These are phyloP conservation scores for Hirtodrosophila histrioides DNA, from an alignment of 2,888 invertebrate species.

Conservation along the genomic window DNA sequence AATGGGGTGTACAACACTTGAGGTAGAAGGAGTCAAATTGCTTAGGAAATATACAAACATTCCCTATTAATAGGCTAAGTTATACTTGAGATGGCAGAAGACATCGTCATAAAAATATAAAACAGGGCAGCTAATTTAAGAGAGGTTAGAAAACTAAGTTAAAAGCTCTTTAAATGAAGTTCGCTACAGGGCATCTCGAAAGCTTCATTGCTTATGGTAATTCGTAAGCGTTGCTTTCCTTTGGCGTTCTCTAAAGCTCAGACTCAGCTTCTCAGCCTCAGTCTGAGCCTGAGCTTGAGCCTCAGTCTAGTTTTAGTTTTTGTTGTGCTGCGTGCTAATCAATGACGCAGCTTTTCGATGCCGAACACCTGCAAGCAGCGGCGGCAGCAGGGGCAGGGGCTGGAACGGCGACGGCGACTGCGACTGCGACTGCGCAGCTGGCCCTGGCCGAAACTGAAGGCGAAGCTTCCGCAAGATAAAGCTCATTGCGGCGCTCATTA, in stretches of 20 bases:
- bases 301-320: constrained; percentile 55
- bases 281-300: constrained; percentile 1
- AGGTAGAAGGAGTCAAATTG: too few relatives aligned
- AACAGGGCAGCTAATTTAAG: too few relatives aligned
- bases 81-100: too few relatives aligned
- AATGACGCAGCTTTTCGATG: constrained; percentile 70
- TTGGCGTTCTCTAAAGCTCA: not conserved
- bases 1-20: too few relatives aligned
- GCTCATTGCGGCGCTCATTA: constrained; percentile 62
- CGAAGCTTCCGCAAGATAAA: constrained; percentile 60
- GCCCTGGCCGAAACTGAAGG: constrained; percentile 42
- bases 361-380: constrained; percentile 65
- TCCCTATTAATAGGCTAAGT: too few relatives aligned
- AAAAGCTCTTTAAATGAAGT: constrained; percentile 1
- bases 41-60: too few relatives aligned
- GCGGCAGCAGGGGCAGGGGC: not conserved
- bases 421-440: constrained; percentile 50
- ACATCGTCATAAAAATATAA: too few relatives aligned
- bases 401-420: constrained; percentile 16
- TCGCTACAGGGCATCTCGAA: constrained; percentile 11
- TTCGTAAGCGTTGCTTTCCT: constrained; percentile 4
- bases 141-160: too few relatives aligned
- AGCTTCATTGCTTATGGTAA: not conserved
- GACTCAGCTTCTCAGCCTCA: not conserved
- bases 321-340: constrained; percentile 60